Evolutionary conservation across 2,797 vertebrate genomes (phyloP), one percentile per base, ranked within the genome.

Genomic region (Rhynchonycteris naso): DNA sequence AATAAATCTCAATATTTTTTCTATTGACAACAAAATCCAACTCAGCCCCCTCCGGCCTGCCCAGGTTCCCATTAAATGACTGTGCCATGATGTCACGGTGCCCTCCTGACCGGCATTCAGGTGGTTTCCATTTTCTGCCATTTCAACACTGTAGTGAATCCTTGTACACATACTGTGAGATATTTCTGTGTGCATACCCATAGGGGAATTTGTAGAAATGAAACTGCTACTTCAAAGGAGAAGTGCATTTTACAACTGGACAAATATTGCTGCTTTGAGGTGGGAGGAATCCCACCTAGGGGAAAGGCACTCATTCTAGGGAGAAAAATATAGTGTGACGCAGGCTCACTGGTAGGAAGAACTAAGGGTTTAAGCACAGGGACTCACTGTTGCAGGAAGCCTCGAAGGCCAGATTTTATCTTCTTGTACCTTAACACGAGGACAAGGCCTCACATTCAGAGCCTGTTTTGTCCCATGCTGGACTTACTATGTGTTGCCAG

Each of bases 21-120:
- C 16, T 4, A 24, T 10, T 4, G 7, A 78, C 18, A 65, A 38
- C 26, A 65, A 21, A n/a, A 22, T 30, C 54, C 33, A 30, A n/a
- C n/a, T 76, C 30, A 38, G 35, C 50, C 66, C 65, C 21, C 52
- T 19, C 47, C 4, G 19, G 38, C 22, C 59, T 47, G 65, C 72
- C 38, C 1, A 1, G 18, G 21, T 33, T 69, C 22, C 66, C 16
- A 18, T 1, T 33, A 19, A 1, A 5, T 0, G 47, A 24, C n/a
- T 43, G 8, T 15, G 14, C 5, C 16, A 3, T 15, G n/a, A 43
- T 18, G 52, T 47, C 43, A 35, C 24, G 13, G 52, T 15, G 13
- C 35, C 52, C 61, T 88, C 38, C 18, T 2, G 9, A 3, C 56
- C n/a, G 4, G 33, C 14, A 13, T 9, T n/a, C 9, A n/a, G 19